Conservation (phyloP, 2,113 vertebrate genomes). For the Nansenia antarctica region DNA sequence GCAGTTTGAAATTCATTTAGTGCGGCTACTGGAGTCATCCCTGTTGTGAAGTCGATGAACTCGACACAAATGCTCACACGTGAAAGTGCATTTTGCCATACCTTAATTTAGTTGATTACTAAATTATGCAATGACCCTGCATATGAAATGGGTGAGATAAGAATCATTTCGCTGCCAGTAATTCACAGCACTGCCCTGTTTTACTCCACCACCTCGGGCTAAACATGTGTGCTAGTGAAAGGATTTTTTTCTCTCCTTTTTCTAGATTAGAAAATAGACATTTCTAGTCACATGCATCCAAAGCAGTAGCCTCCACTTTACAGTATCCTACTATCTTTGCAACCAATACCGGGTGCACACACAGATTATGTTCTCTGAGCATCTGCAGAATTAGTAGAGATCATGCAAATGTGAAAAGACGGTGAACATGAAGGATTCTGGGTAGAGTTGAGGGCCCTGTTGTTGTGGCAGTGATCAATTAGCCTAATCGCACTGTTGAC, state of each 20-base stretch:
- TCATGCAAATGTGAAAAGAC: no score
- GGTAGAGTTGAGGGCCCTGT: no score
- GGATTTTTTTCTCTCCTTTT: slow-evolving; percentile 23
- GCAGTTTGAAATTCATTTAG: slow-evolving; percentile 57
- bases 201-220: slow-evolving; percentile 57
- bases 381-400: no score
- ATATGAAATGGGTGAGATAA: slow-evolving; percentile 44
- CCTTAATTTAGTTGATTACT: slow-evolving; percentile 69
- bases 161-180: slow-evolving; percentile 43
- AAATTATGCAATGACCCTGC: slow-evolving; percentile 72
- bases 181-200: slow-evolving; percentile 52
- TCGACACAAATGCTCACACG: slow-evolving; percentile 68
- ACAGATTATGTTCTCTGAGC: no score
- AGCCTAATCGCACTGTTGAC: no score
- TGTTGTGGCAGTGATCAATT: no score
- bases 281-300: not conserved
- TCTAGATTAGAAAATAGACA: not conserved
- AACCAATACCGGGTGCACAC: not conserved
- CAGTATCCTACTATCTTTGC: not conserved
- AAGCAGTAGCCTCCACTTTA: not conserved
- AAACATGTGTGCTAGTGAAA: slow-evolving; percentile 64
- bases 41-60: slow-evolving; percentile 52
- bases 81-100: slow-evolving; percentile 62
- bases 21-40: slow-evolving; percentile 30
- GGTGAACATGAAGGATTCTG: no score